Evolutionary conservation across 2,888 invertebrate species (phyloP).

Genomic region (Noctua janthina): DNA sequence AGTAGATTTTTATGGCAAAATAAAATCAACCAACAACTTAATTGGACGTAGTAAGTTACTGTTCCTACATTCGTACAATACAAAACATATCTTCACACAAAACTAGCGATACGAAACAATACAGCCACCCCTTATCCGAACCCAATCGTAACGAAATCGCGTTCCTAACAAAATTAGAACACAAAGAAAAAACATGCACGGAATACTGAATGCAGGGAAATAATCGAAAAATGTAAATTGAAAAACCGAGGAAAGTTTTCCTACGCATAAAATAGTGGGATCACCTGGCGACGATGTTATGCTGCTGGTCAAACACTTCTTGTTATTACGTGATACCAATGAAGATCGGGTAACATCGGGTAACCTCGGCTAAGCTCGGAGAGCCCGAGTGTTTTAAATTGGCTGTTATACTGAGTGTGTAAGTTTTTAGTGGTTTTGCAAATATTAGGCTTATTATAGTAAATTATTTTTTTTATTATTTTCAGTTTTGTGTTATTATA

Average conservation of each 20-base stretch:
- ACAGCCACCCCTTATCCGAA: slow-evolving; percentile 14
- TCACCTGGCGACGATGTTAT: slow-evolving; percentile 70
- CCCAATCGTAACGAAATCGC: slow-evolving; percentile 27
- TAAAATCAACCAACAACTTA: neutral
- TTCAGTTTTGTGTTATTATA: neutral
- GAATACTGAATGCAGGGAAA: slow-evolving; percentile 74
- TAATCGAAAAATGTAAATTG: slow-evolving; percentile 76
- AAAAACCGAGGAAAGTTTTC: slow-evolving; percentile 72
- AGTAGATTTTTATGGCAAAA: neutral
- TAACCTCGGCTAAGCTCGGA: slow-evolving; percentile 25
- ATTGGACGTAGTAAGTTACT: neutral
- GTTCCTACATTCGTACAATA: neutral
- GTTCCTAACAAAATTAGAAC: slow-evolving; percentile 43
- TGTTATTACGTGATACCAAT: slow-evolving; percentile 64
- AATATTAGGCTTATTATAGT: neutral
- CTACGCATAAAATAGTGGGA: slow-evolving; percentile 72
- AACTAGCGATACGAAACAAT: slow-evolving; percentile 23
- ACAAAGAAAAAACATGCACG: slow-evolving; percentile 60
- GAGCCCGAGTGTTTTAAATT: slow-evolving; percentile 33
- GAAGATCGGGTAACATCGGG: slow-evolving; percentile 29
- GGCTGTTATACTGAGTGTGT: neutral
- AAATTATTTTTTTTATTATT: neutral
- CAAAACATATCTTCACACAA: slow-evolving; percentile 1
- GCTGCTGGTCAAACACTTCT: slow-evolving; percentile 60
- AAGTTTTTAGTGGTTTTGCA: neutral